Evolutionary conservation across 2,113 vertebrate genomes (phyloP).

Genomic region (Ammodramus savannarum): DNA sequence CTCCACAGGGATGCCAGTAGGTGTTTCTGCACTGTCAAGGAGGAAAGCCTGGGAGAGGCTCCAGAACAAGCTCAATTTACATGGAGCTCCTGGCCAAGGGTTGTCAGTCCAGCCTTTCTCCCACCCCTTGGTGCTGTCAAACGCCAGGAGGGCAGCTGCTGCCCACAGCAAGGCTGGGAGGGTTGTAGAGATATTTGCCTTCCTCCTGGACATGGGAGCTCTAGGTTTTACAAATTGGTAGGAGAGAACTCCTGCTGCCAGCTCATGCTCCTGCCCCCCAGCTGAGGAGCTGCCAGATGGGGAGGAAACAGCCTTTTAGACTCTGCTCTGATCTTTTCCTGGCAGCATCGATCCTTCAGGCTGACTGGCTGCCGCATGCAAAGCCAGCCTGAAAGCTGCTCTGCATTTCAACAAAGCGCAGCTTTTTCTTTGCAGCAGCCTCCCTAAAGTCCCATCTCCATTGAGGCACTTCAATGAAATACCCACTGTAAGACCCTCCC

Average conservation of each 20-base stretch:
- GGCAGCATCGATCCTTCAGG: not conserved
- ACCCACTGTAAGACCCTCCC: not conserved
- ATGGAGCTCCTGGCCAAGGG: not conserved
- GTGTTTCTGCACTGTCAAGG: not conserved
- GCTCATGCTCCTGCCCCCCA: not conserved
- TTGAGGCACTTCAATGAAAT: not conserved
- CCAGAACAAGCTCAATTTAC: not conserved
- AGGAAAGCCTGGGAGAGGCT: not conserved
- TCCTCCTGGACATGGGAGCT: not conserved
- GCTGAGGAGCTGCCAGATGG: not conserved
- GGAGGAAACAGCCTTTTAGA: conserved; percentile 10
- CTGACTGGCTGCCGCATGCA: not conserved
- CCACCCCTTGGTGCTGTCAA: not conserved
- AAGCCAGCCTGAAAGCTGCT: not conserved
- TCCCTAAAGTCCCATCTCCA: not conserved
- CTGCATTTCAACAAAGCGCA: not conserved
- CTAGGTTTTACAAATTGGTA: not conserved
- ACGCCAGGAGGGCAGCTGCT: not conserved
- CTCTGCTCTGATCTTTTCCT: not conserved
- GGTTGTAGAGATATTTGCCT: not conserved
- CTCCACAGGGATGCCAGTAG: not conserved
- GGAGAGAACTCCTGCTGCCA: not conserved
- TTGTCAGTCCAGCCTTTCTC: not conserved
- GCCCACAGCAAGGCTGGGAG: not conserved
- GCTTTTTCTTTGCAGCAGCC: not conserved